Conservation (phyloP, 2,888 invertebrate species). For the Nymphalis polychloros region DNA sequence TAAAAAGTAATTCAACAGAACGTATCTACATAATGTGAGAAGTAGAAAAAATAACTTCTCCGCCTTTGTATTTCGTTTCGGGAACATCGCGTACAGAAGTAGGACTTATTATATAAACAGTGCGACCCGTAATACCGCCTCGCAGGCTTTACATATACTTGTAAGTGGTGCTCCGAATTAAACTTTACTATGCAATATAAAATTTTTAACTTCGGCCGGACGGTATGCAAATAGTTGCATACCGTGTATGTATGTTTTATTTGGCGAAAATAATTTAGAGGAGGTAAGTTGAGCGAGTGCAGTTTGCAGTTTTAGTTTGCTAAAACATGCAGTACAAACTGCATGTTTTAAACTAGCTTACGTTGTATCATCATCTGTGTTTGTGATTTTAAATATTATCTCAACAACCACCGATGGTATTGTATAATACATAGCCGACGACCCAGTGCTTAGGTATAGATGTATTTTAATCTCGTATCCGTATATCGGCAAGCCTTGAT, state of each 20-base stretch:
- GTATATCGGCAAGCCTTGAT: too few species aligned
- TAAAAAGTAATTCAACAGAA: slow-evolving; percentile 75
- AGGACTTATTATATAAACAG: slow-evolving; percentile 52
- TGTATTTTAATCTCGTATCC: too few species aligned
- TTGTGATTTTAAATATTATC: background rate
- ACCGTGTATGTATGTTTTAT: slow-evolving; percentile 13
- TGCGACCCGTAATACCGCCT: slow-evolving; percentile 43
- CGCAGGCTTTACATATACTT: slow-evolving; percentile 21
- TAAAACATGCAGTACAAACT: too few species aligned
- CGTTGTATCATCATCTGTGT: background rate
- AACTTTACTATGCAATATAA: slow-evolving; percentile 21
- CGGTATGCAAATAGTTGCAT: slow-evolving; percentile 21
- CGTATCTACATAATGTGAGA: slow-evolving; percentile 74
- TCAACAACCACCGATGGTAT: background rate
- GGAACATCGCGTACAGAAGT: slow-evolving; percentile 27
- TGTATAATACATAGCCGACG: too few species aligned
- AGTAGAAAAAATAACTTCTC: slow-evolving; percentile 67
- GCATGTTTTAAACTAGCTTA: background rate
- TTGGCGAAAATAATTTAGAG: slow-evolving; percentile 5
- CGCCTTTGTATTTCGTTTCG: slow-evolving; percentile 49
- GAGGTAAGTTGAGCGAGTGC: background rate
- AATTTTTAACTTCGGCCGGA: slow-evolving; percentile 14
- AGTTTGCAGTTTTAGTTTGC: too few species aligned
- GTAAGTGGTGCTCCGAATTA: slow-evolving; percentile 21
- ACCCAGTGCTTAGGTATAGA: too few species aligned